phyloP scores from a whole-genome alignment of 2,888 invertebrate species.

The Metopia argyrocephala region DNA sequence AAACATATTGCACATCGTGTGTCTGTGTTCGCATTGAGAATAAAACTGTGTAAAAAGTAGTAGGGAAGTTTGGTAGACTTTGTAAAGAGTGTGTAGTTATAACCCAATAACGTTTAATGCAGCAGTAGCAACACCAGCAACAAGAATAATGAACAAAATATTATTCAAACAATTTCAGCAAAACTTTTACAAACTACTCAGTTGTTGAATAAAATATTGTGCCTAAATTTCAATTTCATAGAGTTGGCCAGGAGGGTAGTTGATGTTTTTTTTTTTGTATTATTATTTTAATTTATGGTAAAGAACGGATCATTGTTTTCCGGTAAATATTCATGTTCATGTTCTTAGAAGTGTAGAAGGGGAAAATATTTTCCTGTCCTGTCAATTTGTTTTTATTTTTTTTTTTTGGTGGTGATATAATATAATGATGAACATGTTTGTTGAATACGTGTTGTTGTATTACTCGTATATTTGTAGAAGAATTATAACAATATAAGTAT shows the following conservation, averaged over 20 bases:
- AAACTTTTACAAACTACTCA: not conserved
- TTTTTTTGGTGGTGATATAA: not conserved
- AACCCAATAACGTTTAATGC: too few relatives aligned
- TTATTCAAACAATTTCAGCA: not conserved
- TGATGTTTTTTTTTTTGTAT: not conserved
- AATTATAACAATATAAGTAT: conserved; percentile 30
- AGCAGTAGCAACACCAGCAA: too few relatives aligned
- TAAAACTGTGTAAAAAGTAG: too few relatives aligned
- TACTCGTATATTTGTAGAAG: conserved; percentile 13
- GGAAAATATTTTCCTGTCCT: conserved; percentile 19
- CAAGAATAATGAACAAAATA: too few relatives aligned
- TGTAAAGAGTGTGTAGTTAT: too few relatives aligned
- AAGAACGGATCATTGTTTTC: conserved; percentile 5
- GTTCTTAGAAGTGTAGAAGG: conserved; percentile 9
- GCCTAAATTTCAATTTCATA: not conserved
- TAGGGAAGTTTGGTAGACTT: too few relatives aligned
- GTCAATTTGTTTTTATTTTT: not conserved
- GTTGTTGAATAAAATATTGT: not conserved
- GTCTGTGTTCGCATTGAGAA: too few relatives aligned
- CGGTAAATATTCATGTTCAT: conserved; percentile 13
- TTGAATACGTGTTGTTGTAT: not conserved
- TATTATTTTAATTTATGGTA: conserved; percentile 1
- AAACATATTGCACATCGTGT: too few relatives aligned
- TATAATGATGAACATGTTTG: too few relatives aligned
- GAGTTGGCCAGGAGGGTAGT: not conserved